Base-by-base conservation (phyloP, 2,797 vertebrate species). In the Lepus oiostolus region DNA sequence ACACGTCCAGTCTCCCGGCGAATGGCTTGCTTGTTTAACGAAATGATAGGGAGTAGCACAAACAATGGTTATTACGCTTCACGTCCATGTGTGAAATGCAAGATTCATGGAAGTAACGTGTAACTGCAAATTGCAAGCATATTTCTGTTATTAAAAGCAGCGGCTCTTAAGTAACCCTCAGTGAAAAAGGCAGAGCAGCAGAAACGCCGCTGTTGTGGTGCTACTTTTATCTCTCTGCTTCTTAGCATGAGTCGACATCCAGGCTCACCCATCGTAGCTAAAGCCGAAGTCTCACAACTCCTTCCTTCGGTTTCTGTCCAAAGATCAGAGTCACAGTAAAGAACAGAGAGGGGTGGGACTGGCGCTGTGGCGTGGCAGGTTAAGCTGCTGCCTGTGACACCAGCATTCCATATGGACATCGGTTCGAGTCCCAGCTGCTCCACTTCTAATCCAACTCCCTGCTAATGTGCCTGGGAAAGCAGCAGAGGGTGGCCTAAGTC, bases 131-230 rank as follows among this genome's bases (percentile, higher is more conserved):
- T 67, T 67, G 28, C 54, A 91, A 92, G 85, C 5, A 8, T 68
- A 67, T 74, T 94, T 92, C 50, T 17, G 24, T 91, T 84, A 89
- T 96, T 95, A 89, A 96, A 90, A 95, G 47, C 82, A 71, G 91
- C 95, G 26, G n/a, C 74, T 96, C 79, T 84, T 81, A 93, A 83
- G 38, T 65, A 93, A 94, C 87, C 52, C 88, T 94, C 50, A 42
- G 24, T 80, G 42, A 42, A 60, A 85, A 93, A 88, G 47, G 52
- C 26, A 4, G 24, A 35, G 24, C 22, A 84, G 65, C 47, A 90
- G 82, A 70, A 74, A 32, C 52, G 67, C 26, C 21, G 1, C 22
- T 74, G 52, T 68, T 47, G 32, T n/a, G 17, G 11, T 80, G 28
- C 50, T 85, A 3, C 17, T 21, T 90, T 95, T 82, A 38, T 79